Percentiles rank a stretch among this genome's conserved stretches.
Evolutionary conservation across 2,888 invertebrate species (phyloP).

Genomic region (Diarsia dahlii): DNA sequence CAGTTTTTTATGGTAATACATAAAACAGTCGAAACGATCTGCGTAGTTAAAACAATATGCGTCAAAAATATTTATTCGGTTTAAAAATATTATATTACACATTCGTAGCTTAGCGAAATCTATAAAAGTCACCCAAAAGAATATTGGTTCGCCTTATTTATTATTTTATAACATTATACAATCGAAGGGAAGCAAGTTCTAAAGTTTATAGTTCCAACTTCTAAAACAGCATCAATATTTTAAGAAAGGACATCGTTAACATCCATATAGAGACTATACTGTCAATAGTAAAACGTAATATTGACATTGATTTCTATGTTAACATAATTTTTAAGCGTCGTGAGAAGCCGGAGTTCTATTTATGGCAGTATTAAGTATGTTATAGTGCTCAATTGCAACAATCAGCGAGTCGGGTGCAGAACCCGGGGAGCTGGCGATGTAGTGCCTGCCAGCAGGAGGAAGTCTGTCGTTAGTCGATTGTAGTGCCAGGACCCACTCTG

Average conservation of each 20-base stretch:
- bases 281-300: conserved; percentile 46
- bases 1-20: conserved; percentile 16
- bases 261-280: conserved; percentile 23
- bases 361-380: conserved; percentile 52
- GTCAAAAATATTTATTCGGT: background rate
- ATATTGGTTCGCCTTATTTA: conserved; percentile 33
- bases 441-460: conserved; percentile 74
- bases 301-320: conserved; percentile 53
- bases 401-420: conserved; percentile 64
- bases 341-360: conserved; percentile 69
- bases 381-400: conserved; percentile 64
- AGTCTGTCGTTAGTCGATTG: conserved; percentile 81
- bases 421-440: conserved; percentile 65
- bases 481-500: conserved; percentile 81
- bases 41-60: conserved; percentile 20
- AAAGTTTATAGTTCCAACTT: conserved; percentile 31
- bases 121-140: conserved; percentile 15
- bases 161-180: conserved; percentile 39
- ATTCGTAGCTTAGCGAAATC: conserved; percentile 3
- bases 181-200: conserved; percentile 23
- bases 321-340: conserved; percentile 60
- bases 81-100: conserved; percentile 1
- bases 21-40: conserved; percentile 17
- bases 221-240: conserved; percentile 9
- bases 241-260: conserved; percentile 23